A percentile compares a stretch with the other conserved stretches of the same genome.
Evolutionary conservation across 2,113 vertebrate genomes (phyloP).

Genomic region (Montifringilla adamsi): DNA sequence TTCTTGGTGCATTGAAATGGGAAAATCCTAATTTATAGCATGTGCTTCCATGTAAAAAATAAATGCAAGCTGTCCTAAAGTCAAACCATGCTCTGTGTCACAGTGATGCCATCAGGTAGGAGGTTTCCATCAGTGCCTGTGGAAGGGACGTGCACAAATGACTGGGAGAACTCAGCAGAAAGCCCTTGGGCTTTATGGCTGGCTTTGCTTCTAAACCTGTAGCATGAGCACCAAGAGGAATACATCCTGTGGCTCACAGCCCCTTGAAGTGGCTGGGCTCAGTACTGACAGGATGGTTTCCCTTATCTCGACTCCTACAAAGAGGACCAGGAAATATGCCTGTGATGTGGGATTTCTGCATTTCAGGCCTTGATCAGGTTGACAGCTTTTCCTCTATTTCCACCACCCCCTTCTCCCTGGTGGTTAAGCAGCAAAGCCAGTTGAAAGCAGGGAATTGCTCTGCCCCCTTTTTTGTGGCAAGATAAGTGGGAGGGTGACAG

Average conservation of each 20-base stretch:
- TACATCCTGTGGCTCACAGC: not conserved
- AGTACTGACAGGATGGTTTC: not conserved
- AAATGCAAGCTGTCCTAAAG: not conserved
- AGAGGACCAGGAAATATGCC: not conserved
- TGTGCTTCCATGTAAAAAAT: not conserved
- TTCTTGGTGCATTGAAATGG: not conserved
- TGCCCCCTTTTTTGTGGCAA: not conserved
- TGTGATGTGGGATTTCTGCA: slow-evolving; percentile 23
- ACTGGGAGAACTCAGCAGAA: not conserved
- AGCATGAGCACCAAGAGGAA: not conserved
- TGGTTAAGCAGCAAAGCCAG: not conserved
- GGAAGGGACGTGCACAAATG: not conserved
- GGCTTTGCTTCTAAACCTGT: not conserved
- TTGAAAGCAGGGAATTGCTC: not conserved
- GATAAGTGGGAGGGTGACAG: not conserved
- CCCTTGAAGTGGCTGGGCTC: slow-evolving; percentile 44
- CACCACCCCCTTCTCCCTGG: not conserved
- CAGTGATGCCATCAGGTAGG: not conserved
- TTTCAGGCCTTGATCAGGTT: slow-evolving; percentile 6
- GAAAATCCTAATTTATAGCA: not conserved
- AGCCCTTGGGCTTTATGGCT: not conserved
- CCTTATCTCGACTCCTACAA: not conserved
- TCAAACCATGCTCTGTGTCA: rapidly evolving
- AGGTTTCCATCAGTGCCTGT: not conserved
- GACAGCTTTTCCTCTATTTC: not conserved